Evolutionary conservation across 2,888 invertebrate species (phyloP), one percentile per base, ranked within the genome.

Genomic region (Torymus auratus): DNA sequence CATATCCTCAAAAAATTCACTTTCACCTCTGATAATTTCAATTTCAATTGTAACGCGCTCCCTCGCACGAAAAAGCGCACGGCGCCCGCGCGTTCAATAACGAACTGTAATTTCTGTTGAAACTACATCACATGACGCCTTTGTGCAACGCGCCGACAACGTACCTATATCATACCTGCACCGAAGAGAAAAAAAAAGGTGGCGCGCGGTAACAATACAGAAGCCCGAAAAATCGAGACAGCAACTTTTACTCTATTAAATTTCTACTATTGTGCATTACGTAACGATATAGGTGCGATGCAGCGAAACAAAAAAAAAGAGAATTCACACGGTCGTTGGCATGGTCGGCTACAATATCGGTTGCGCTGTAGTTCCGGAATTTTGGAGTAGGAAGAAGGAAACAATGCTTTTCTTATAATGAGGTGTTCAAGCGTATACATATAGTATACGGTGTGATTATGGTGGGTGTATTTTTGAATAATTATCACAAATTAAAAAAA

Each of bases 221-320:
- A 20, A 52, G 61, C 17, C n/a, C 55, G 28, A 61, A 55, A 41
- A 41, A 41, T 41, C 1, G 7, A 76, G 61, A 28, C 53, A 62
- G 61, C 17, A 52, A 71, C 65, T 78, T 71, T 58, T 71, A 58
- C 65, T 65, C 78, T 20, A 60, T 78, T 71, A 78, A 78, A 17
- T 71, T 78, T 78, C 65, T 61, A 71, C 60, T 23, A 17, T 14
- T 20, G n/a, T 23, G 41, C n/a, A n/a, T 65, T 65, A 70, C 56
- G 62, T 77, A 77, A 70, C 62, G 41, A 41, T 41, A 11, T 41
- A 11, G 3, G 65, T 28, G 23, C 64, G 50, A 65, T 52, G 23
- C 14, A 78, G 13, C 20, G 41, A 41, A 41, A 41, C 41, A 41
- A 41, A 41, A 55, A 56, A 52, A 56, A 20, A 58, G 17, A 79